Base-by-base conservation (phyloP, 37 sponge, comb jelly and placozoan genomes). In the Tethya wilhelma region DNA sequence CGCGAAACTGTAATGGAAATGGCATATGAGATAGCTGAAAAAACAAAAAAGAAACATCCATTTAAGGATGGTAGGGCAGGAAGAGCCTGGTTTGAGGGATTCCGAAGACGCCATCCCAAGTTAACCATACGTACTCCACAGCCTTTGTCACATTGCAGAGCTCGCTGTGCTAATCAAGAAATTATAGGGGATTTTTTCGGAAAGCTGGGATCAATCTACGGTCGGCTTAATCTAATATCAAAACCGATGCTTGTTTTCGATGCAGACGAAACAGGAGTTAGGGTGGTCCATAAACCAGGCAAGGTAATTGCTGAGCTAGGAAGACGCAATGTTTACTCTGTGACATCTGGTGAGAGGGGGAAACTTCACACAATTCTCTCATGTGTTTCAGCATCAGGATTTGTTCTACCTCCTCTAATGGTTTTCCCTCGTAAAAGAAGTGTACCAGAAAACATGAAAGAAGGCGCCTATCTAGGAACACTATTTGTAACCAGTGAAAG, bases 231-330 rank as follows among this genome's bases (percentile, higher is more conserved):
- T 75, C 64, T 88, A 39, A 45, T 82, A 7, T 55, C 83, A 31
- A 88, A 88, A 37, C 89, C 89, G 4, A 88, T 88, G 89, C 89
- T 76, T 49, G 69, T 87, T 19, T 80, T 58, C 38, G 82, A 81
- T 82, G 20, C 23, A 41, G 89, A 88, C 41, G 83, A 88, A 43
- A 78, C 68, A 6, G 83, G 89, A 1, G 56, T 77, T 14, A 75
- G 43, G 43, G 46, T 77, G 60, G 78, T 77, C 20, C 67, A 72
- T 62, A 88, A 82, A 44, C 83, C 71, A 33, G 79, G 74, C 0
- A 82, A 71, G 34, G 83, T 88, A 42, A 34, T 88, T 23, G 78
- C 83, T 25, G 71, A 82, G 62, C 31, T 82, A 5, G 75, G 84
- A 19, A 23, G 67, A 17, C 53, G 41, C 9, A 53, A 83, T 84